Evolutionary conservation across 2,797 vertebrate species (phyloP).

Genomic region (Macroramphosus scolopax): DNA sequence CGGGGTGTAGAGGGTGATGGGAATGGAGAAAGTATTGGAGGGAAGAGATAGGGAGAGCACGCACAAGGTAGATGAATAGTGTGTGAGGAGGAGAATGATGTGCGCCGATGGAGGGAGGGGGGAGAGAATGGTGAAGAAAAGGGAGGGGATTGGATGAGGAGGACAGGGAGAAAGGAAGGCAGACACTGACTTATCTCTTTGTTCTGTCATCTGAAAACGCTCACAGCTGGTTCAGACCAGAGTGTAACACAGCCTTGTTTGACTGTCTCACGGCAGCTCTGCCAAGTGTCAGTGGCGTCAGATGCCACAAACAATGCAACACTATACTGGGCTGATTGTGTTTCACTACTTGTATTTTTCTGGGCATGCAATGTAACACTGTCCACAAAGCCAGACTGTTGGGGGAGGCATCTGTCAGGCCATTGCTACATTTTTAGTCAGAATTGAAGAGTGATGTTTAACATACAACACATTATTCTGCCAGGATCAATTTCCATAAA

Average conservation of each 20-base stretch:
- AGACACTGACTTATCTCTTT: slow-evolving; percentile 72
- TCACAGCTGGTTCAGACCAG: slow-evolving; percentile 63
- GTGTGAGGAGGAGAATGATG: slow-evolving; percentile 29
- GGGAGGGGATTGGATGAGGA: slow-evolving; percentile 32
- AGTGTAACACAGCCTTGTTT: slow-evolving; percentile 60
- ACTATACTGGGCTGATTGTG: slow-evolving; percentile 67
- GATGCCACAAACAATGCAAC: slow-evolving; percentile 73
- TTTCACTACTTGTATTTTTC: slow-evolving; percentile 64
- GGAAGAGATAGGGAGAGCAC: slow-evolving; percentile 35
- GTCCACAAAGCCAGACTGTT: slow-evolving; percentile 32
- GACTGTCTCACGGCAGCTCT: slow-evolving; percentile 45
- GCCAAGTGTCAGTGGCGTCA: slow-evolving; percentile 62
- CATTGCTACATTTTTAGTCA: slow-evolving; percentile 34
- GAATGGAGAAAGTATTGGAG: slow-evolving; percentile 51
- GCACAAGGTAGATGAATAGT: slow-evolving; percentile 36
- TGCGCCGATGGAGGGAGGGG: slow-evolving; percentile 18
- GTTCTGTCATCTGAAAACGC: slow-evolving; percentile 64
- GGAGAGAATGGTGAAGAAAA: slow-evolving; percentile 19
- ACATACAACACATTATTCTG: slow-evolving; percentile 27
- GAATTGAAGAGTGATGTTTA: slow-evolving; percentile 34
- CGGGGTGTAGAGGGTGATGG: slow-evolving; percentile 50
- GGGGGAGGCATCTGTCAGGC: slow-evolving; percentile 31
- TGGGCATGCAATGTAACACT: slow-evolving; percentile 59
- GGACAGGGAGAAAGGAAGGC: slow-evolving; percentile 49
- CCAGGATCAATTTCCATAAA: slow-evolving; percentile 15